These are phyloP conservation scores for Himalopsyche tibetana DNA, from an alignment of 2,888 invertebrate genomes.

Conservation along the genomic window DNA sequence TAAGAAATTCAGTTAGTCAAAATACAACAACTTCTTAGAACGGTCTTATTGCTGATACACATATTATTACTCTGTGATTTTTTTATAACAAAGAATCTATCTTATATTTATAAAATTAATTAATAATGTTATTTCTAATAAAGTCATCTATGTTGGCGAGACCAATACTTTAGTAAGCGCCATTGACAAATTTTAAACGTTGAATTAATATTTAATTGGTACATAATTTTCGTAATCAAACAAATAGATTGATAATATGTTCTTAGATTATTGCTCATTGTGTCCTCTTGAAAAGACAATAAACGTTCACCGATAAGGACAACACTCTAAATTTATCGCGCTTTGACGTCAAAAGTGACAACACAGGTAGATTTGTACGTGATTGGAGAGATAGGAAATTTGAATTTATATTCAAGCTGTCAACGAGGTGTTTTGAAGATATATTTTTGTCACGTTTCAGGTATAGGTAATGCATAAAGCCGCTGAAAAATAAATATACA, in stretches of 20 bases:
- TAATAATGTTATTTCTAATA: no score
- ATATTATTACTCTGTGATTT: no score
- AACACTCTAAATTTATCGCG: conserved; percentile 11
- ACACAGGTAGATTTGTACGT: background rate
- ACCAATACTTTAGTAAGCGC: no score
- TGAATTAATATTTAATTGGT: background rate
- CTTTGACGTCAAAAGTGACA: background rate
- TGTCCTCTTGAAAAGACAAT: background rate
- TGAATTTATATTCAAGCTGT: background rate
- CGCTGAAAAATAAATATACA: no score
- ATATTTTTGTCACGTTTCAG: background rate
- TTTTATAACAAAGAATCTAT: no score
- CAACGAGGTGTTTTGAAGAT: background rate
- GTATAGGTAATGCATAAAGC: no score
- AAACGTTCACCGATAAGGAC: conserved; percentile 2
- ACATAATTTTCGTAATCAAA: conserved; percentile 1
- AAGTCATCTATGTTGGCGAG: no score
- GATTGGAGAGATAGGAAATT: conserved; percentile 21
- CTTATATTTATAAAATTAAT: no score
- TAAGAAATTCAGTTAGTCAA: no score
- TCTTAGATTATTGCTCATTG: conserved; percentile 9
- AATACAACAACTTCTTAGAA: no score
- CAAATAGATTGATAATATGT: conserved; percentile 9
- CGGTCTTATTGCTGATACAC: no score
- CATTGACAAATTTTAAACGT: background rate